Conservation (phyloP, 64 coral and sea anemone species). For the Pachyseris speciosa region DNA sequence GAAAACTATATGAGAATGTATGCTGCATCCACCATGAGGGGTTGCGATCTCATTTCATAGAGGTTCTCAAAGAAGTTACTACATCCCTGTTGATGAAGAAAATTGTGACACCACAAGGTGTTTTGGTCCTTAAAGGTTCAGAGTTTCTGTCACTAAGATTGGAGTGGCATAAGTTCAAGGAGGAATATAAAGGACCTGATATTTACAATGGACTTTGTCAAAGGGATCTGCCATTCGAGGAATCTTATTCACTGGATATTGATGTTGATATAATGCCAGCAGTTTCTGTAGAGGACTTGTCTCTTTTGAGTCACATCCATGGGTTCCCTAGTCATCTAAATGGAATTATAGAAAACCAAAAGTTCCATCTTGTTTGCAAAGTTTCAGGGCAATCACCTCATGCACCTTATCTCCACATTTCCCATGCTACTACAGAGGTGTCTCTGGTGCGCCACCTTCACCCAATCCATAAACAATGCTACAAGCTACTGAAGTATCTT, state of each 20-base stretch:
- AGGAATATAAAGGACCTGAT: constrained; percentile 12
- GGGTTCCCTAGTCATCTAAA: not conserved
- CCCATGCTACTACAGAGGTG: constrained; percentile 27
- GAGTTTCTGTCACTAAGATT: constrained; percentile 1
- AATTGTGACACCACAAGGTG: constrained; percentile 24
- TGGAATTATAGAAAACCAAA: constrained; percentile 13
- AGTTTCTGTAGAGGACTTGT: constrained; percentile 24
- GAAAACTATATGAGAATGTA: not conserved
- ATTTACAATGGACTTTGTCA: constrained; percentile 26
- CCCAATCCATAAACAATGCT: constrained; percentile 49
- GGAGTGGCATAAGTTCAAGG: constrained; percentile 44
- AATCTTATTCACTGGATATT: constrained; percentile 26
- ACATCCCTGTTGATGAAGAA: constrained; percentile 14
- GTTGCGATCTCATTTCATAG: not conserved
- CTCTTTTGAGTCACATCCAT: constrained; percentile 26
- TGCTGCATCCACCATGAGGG: constrained; percentile 41
- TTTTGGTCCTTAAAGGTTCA: constrained; percentile 5
- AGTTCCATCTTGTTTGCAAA: constrained; percentile 49
- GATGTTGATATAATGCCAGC: constrained; percentile 52
- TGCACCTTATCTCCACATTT: constrained; percentile 40
- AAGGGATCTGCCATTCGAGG: not conserved
- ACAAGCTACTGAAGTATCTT: constrained; percentile 41
- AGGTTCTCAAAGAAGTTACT: not conserved
- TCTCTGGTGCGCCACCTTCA: constrained; percentile 14
- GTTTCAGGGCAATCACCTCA: constrained; percentile 8